Evolutionary conservation across 2,888 invertebrate species (phyloP).

Genomic region (Sinhomidia bicolor): DNA sequence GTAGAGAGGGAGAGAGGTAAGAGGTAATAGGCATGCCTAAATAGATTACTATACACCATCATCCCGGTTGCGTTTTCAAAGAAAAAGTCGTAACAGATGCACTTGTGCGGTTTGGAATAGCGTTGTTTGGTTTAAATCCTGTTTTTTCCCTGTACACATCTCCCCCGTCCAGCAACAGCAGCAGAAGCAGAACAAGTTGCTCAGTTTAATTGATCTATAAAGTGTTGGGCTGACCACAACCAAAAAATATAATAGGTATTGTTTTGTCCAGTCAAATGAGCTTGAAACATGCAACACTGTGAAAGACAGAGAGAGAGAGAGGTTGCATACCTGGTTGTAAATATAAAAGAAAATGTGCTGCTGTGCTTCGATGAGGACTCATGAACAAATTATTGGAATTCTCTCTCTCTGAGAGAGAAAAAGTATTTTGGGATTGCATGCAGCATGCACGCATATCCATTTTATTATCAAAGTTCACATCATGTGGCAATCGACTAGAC

Average conservation of each 20-base stretch:
- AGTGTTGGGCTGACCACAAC: background rate
- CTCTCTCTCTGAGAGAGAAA: background rate
- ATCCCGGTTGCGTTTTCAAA: background rate
- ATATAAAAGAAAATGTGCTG: background rate
- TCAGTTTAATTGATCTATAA: background rate
- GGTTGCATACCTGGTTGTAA: background rate
- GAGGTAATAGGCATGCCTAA: background rate
- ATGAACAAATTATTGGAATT: conserved; percentile 5
- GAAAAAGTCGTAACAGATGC: conserved; percentile 25
- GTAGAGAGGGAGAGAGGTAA: background rate
- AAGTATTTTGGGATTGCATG: conserved; percentile 10
- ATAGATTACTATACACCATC: background rate
- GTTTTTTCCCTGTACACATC: too few species aligned
- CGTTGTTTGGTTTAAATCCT: background rate
- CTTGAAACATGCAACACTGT: conserved; percentile 14
- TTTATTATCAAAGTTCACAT: conserved; percentile 9
- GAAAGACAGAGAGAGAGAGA: background rate
- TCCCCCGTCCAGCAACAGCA: background rate
- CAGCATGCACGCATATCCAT: background rate
- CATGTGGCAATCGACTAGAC: conserved; percentile 18
- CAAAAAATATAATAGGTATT: conserved; percentile 11
- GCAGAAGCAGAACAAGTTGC: background rate
- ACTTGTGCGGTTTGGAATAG: conserved; percentile 7
- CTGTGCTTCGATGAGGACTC: background rate
- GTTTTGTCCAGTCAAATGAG: conserved; percentile 1